Percentiles rank a stretch among this genome's conserved stretches.
Conservation (phyloP, 2,113 vertebrate species). For the Penelope pileata region DNA sequence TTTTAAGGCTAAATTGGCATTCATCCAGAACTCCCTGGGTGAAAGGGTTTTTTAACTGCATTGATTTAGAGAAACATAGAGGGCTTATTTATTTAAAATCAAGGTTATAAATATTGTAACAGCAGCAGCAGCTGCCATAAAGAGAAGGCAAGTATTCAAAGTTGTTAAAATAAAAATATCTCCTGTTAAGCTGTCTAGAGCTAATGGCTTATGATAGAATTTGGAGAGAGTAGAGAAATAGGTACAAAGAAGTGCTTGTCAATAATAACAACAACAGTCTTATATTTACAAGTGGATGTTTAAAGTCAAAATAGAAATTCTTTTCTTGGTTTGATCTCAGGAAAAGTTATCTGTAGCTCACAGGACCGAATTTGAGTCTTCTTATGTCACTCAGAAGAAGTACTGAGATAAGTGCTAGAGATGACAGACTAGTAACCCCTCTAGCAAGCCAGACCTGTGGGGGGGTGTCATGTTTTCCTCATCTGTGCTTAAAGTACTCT, state of each 20-base stretch:
- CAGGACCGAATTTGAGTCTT: constrained; percentile 26
- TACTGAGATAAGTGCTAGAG: constrained; percentile 31
- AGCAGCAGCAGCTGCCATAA: constrained; percentile 7
- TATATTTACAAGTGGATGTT: constrained; percentile 30
- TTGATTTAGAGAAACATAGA: constrained; percentile 42
- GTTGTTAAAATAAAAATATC: neutral
- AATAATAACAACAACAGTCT: constrained; percentile 14
- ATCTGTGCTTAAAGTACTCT: neutral
- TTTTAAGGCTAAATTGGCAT: constrained; percentile 34
- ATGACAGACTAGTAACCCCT: constrained; percentile 29
- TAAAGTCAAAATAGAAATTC: constrained; percentile 41
- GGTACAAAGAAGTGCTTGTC: constrained; percentile 12
- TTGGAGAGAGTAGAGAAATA: neutral
- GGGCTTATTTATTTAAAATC: constrained; percentile 35
- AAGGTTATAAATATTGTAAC: constrained; percentile 39
- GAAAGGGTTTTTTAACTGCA: neutral
- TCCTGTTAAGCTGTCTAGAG: neutral
- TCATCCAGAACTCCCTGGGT: constrained; percentile 23
- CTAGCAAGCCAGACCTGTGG: neutral
- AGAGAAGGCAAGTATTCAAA: constrained; percentile 10
- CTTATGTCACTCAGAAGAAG: constrained; percentile 39
- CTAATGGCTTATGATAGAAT: constrained; percentile 22
- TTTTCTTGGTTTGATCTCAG: constrained; percentile 49
- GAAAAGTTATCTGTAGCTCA: constrained; percentile 60
- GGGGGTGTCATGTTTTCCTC: constrained; percentile 25